Evolutionary conservation across 2,797 vertebrate genomes (phyloP), one percentile per base, ranked within the genome.

Genomic region (Hyperoplus lanceolatus): DNA sequence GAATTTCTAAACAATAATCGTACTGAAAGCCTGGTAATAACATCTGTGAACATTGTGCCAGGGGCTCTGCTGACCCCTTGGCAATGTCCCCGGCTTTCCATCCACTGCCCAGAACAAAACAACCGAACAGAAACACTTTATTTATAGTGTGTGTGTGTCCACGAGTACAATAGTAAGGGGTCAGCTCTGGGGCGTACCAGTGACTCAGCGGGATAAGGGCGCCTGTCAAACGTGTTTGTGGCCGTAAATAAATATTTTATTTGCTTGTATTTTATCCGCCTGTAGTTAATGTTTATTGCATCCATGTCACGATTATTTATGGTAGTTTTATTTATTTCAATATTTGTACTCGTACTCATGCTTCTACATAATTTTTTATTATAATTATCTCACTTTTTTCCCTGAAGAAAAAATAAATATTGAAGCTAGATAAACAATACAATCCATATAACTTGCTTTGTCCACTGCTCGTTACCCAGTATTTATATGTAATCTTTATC

Each of bases 31-130:
- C 69, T 42, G 69, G 49, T 87, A 83, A 84, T 77, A 82, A 73
- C 75, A 79, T 84, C 81, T 75, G 21, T 67, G 72, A 68, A 73
- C 61, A n/a, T 2, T 15, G 36, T 82, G 84, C 85, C 89, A 74
- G 80, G 57, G 70, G 75, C 87, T 78, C 58, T 14, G 76, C 77
- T 82, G 75, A 84, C 85, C 87, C 85, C 79, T 64, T 90, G 89
- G 87, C 88, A 87, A 0, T 14, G 53, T 81, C 83, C 77, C 62
- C 55, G 21, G 60, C 62, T 81, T 89, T 87, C 86, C 68, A 78
- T 80, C 59, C 61, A 61, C 71, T 53, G 68, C 70, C 81, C 82
- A 80, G 80, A 84, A 82, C 85, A 81, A 74, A 87, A 74, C 79
- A 85, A 61, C 87, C 67, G 13, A 83, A 29, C 29, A 29, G 29